Conservation (phyloP, 2,888 invertebrate genomes). For the Lasioglossum villosulum region DNA sequence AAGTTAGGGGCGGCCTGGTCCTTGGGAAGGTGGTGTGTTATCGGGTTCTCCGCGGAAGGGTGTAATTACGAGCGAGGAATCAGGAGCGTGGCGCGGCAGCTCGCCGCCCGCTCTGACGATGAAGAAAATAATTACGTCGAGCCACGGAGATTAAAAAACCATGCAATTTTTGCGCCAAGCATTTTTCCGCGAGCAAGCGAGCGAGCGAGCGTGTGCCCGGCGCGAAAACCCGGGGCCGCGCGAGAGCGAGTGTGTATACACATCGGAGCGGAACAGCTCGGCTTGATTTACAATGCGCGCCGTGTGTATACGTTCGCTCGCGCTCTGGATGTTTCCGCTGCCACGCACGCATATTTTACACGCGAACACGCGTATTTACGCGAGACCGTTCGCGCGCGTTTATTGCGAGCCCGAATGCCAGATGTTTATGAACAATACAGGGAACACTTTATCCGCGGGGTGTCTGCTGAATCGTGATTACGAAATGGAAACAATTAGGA, state of each 20-base stretch:
- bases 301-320: not conserved
- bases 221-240: not conserved
- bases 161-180: slow-evolving; percentile 53
- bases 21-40: slow-evolving; percentile 21
- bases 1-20: not conserved
- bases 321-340: slow-evolving; percentile 29
- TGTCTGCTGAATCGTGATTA: slow-evolving; percentile 16
- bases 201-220: not conserved
- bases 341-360: slow-evolving; percentile 31
- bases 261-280: slow-evolving; percentile 40
- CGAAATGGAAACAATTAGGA: slow-evolving; percentile 9
- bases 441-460: slow-evolving; percentile 13
- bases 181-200: slow-evolving; percentile 40
- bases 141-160: slow-evolving; percentile 49
- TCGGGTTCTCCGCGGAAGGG: not conserved
- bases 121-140: slow-evolving; percentile 53
- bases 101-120: slow-evolving; percentile 28
- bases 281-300: slow-evolving; percentile 47
- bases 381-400: slow-evolving; percentile 17
- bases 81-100: not conserved
- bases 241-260: not conserved
- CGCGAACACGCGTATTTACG: slow-evolving; percentile 23
- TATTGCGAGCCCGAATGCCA: slow-evolving; percentile 11
- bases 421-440: slow-evolving; percentile 17
- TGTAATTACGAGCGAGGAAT: slow-evolving; percentile 39